Conservation (phyloP, 2,113 vertebrate genomes). For the Gasterosteus aculeatus region DNA sequence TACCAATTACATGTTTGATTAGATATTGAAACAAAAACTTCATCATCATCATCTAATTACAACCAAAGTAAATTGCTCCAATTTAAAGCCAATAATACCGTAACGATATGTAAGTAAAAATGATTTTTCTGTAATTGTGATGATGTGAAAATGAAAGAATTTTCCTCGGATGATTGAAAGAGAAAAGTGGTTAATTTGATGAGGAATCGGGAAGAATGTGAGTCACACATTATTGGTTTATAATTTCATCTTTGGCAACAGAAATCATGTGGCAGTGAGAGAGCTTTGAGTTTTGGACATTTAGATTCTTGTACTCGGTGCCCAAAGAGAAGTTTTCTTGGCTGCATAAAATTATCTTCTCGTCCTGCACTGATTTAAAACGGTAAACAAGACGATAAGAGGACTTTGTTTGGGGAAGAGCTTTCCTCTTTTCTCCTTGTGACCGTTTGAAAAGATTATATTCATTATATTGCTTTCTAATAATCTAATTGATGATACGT, state of each 20-base stretch:
- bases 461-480: neutral
- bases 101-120: constrained; percentile 9
- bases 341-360: neutral
- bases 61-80: constrained; percentile 27
- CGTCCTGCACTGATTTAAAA: neutral
- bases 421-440: neutral
- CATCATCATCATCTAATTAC: constrained; percentile 24
- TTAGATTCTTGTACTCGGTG: neutral
- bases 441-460: neutral
- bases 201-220: neutral
- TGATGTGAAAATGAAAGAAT: constrained; percentile 8
- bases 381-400: neutral
- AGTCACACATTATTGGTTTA: neutral
- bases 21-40: neutral
- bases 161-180: neutral
- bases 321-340: neutral
- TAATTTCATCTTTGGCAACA: neutral
- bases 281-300: neutral
- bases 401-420: neutral
- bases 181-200: constrained; percentile 1
- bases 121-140: constrained; percentile 21
- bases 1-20: constrained; percentile 1
- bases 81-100: constrained; percentile 28
- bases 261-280: neutral
- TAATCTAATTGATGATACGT: neutral